Evolutionary conservation across 2,113 vertebrate species (phyloP).

Genomic region (Seriola rivoliana): DNA sequence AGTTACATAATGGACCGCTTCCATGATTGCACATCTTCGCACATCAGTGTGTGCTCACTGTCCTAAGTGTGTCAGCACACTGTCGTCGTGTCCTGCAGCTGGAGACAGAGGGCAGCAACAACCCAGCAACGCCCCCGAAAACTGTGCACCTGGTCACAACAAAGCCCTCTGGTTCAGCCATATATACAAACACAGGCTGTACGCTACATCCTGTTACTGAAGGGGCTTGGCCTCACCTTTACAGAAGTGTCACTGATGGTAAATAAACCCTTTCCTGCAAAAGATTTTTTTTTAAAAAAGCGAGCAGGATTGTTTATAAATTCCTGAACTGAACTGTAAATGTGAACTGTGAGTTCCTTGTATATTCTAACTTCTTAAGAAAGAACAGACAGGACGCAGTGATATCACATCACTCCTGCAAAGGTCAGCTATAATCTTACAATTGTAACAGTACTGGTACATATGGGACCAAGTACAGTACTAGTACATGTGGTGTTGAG

Average conservation of each 20-base stretch:
- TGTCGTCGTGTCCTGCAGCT: constrained; percentile 8
- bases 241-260: constrained; percentile 8
- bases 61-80: background rate
- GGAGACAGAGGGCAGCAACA: constrained; percentile 16
- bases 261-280: background rate
- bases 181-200: background rate
- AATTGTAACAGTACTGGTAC: too few species aligned
- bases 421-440: too few species aligned
- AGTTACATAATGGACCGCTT: too few species aligned
- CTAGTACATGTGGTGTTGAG: background rate
- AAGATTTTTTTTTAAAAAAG: background rate
- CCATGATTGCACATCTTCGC: background rate
- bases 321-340: background rate
- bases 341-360: background rate
- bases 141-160: constrained; percentile 10
- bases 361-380: background rate
- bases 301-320: background rate
- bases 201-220: constrained; percentile 1
- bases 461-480: too few species aligned
- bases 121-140: background rate
- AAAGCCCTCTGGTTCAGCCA: background rate
- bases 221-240: background rate
- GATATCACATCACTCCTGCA: too few species aligned
- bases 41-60: background rate
- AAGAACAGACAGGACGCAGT: too few species aligned